Evolutionary conservation across 30 jellyfish, hydroid and myxozoan species (phyloP), one percentile per base, ranked within the genome.

Genomic region (Rhopilema esculentum): DNA sequence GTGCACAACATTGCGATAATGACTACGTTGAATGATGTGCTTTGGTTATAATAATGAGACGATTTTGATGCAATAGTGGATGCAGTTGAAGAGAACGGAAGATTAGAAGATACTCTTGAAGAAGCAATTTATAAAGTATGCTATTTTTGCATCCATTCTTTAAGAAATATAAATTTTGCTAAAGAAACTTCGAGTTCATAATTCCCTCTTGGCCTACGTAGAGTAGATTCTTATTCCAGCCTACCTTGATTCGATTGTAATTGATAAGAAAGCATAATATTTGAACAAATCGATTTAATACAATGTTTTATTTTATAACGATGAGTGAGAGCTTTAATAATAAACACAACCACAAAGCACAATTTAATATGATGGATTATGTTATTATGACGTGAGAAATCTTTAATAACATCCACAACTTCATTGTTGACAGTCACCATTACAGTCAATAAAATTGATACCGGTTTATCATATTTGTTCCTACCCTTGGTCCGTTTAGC

Each of bases 391-490:
- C 12, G 57, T 16, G 32, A 21, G 28, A 26, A 64, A 64, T 21
- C 75, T 23, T 21, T 64, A 26, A 23, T 23, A 64, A 23, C 8
- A 21, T 64, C 32, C 16, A 21, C 32, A 64, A 64, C 75, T 64
- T 26, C 28, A 64, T 64, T 23, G 28, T 64, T 64, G 75, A 64
- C 32, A 64, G 75, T 64, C 32, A 64, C 75, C 75, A 23, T 64
- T 64, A 64, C 75, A 23, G 75, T 64, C 57, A 40, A 40, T 12
- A 40, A 12, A 40, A 40, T 12, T 40, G 57, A 40, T 40, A 40
- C 57, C 9, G 12, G 57, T 40, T 40, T 40, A 40, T 40, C 57
- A 40, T 40, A 12, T 40, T 40, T 40, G 57, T 40, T 40, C 57
- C 57, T 40, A 40, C 57, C 57, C 57, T 40, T 40, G 57, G 57